phyloP scores from a whole-genome alignment of 2,888 invertebrate species.

The Thymelicus acteon region DNA sequence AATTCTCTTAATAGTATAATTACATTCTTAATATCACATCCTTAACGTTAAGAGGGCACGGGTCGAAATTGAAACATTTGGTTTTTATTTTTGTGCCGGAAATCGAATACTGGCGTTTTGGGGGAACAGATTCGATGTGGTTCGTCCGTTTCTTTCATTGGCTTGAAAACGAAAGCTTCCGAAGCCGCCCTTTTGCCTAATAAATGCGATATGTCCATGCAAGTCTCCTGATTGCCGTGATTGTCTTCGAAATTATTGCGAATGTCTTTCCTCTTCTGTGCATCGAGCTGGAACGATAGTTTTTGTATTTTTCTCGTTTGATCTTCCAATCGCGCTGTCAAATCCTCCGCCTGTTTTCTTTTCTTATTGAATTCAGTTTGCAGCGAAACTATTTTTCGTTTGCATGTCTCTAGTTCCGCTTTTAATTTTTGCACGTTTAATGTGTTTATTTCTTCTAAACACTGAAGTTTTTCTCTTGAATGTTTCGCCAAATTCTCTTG shows the following conservation, averaged over 20 bases:
- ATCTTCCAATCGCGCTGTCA: conserved; percentile 73
- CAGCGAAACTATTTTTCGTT: conserved; percentile 72
- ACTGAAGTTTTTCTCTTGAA: conserved; percentile 73
- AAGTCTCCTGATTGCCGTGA: conserved; percentile 62
- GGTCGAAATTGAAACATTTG: conserved; percentile 71
- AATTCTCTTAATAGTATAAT: conserved; percentile 44
- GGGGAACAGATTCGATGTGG: conserved; percentile 66
- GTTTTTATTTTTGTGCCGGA: conserved; percentile 60
- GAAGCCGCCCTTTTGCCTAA: conserved; percentile 66
- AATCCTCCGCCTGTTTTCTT: conserved; percentile 74
- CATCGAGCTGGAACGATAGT: conserved; percentile 73
- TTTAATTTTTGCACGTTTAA: conserved; percentile 76
- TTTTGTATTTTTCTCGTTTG: conserved; percentile 77
- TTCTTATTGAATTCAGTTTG: conserved; percentile 76
- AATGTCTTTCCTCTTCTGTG: conserved; percentile 73
- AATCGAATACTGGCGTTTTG: conserved; percentile 76
- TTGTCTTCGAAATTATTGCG: conserved; percentile 58
- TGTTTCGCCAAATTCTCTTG: conserved; percentile 79
- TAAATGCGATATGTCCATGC: conserved; percentile 75
- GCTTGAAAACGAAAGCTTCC: conserved; percentile 71
- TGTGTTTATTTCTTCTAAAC: conserved; percentile 75
- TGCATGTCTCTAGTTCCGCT: conserved; percentile 76
- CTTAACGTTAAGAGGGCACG: conserved; percentile 55
- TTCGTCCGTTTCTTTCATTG: conserved; percentile 65
- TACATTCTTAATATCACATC: conserved; percentile 27